Evolutionary conservation across 2,113 vertebrate species (phyloP).

Genomic region (Helogale parvula): DNA sequence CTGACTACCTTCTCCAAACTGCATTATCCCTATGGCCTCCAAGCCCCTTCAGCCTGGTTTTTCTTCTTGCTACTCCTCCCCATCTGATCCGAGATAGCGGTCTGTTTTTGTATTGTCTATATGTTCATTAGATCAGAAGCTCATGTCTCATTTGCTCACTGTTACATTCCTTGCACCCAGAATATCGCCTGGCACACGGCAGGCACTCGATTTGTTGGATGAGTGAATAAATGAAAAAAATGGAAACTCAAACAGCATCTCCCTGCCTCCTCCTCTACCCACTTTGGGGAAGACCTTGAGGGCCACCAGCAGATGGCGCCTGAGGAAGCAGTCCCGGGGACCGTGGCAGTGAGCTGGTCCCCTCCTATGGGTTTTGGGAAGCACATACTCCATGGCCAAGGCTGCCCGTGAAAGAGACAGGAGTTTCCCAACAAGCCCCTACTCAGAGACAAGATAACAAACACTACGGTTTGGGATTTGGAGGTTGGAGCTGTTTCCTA

Average conservation of each 20-base stretch:
- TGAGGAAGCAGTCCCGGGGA: background rate
- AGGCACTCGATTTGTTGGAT: background rate
- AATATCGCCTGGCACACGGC: background rate
- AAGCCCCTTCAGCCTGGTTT: background rate
- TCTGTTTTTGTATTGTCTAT: background rate
- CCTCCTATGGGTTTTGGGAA: background rate
- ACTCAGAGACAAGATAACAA: background rate
- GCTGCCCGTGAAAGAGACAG: background rate
- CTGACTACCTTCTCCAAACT: no score
- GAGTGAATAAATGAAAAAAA: background rate
- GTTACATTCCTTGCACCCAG: background rate
- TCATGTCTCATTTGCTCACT: background rate
- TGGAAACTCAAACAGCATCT: background rate
- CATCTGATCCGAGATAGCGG: background rate
- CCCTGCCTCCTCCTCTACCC: background rate
- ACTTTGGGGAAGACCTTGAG: background rate
- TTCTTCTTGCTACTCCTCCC: background rate
- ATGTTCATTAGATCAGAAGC: background rate
- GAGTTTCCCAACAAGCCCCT: background rate
- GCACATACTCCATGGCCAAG: accelerated
- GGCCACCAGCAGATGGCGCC: background rate
- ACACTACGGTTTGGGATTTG: background rate
- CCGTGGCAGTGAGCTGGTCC: background rate
- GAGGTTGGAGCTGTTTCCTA: background rate
- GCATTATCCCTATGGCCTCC: background rate